Evolutionary conservation across 1,140 invertebrate species (phyloP), one percentile per base, ranked within the genome.

Genomic region (Drosophila rhopaloa): DNA sequence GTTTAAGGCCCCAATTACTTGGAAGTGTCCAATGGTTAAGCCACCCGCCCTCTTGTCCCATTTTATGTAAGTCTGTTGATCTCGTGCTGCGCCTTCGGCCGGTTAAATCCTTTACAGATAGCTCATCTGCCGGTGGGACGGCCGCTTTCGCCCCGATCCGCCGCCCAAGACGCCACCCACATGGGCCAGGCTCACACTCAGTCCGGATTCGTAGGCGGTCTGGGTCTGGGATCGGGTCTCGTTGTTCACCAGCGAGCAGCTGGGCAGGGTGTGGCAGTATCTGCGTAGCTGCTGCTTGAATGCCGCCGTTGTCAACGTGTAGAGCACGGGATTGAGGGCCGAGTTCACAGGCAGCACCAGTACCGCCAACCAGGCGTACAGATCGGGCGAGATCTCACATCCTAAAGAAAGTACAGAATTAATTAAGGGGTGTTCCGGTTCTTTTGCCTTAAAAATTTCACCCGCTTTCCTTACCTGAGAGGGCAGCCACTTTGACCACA

Each of bases 331-430:
- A 92, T 96, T 96, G 7, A 96, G 86, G 5, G 95, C 95, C 0
- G 95, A 95, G 91, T 96, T 96, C 8, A 96, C 94, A 0, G 95
- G 95, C 35, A 96, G 82, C 16, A 96, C 93, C 70, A 96, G 94
- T 6, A 96, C 95, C 0, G 95, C 95, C 59, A 96, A 89, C 94
- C 95, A 95, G 16, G 95, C 95, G 67, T 95, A 95, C 5, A 95
- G 71, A 62, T 93, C 92, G 29, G 93, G 92, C 37, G 92, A 91
- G 57, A 93, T 93, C 0, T 82, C 68, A 38, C 92, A 84, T 50
- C 93, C 93, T 94, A 40, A 7, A 13, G 1, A 0, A 2, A 4
- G 2, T 32, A 10, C 6, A 8, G 0, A 7, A 8, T 32, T 7
- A 32, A 32, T 32, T 8, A 0, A 32, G 29, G 29, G 5, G 29